A percentile compares a stretch with the other conserved stretches of the same genome.
Evolutionary conservation across 2,888 invertebrate genomes (phyloP).

Genomic region (Campoplex capitator): DNA sequence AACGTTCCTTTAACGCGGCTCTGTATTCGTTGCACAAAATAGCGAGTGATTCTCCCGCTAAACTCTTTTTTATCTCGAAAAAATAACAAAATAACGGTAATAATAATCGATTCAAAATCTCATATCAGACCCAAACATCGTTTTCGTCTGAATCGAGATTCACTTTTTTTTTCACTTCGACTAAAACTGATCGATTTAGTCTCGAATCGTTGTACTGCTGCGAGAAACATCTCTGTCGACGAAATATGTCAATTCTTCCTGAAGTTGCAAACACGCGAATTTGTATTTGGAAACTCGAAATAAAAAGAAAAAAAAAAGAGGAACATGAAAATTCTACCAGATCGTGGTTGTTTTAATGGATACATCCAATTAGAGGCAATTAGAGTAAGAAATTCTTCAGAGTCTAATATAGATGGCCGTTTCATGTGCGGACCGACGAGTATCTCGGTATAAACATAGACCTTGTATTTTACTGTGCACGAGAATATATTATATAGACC

Average conservation of each 20-base stretch:
- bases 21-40: background rate
- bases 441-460: background rate
- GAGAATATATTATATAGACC: background rate
- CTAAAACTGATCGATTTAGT: background rate
- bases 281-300: background rate
- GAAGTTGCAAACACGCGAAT: background rate
- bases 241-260: background rate
- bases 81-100: background rate
- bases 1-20: background rate
- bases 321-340: background rate
- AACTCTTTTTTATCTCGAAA: background rate
- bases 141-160: background rate
- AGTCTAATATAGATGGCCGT: slow-evolving; percentile 23
- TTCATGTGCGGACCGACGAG: slow-evolving; percentile 23
- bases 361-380: slow-evolving; percentile 27
- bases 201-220: background rate
- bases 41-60: background rate
- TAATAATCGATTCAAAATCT: background rate
- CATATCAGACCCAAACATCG: background rate
- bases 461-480: slow-evolving; percentile 6
- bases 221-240: background rate
- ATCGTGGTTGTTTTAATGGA: background rate
- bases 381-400: slow-evolving; percentile 18
- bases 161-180: background rate
- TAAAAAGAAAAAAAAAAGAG: background rate